Percentiles rank a stretch among this genome's conserved stretches.
Conservation (phyloP, 2,797 vertebrate species). For the Champsocephalus gunnari region DNA sequence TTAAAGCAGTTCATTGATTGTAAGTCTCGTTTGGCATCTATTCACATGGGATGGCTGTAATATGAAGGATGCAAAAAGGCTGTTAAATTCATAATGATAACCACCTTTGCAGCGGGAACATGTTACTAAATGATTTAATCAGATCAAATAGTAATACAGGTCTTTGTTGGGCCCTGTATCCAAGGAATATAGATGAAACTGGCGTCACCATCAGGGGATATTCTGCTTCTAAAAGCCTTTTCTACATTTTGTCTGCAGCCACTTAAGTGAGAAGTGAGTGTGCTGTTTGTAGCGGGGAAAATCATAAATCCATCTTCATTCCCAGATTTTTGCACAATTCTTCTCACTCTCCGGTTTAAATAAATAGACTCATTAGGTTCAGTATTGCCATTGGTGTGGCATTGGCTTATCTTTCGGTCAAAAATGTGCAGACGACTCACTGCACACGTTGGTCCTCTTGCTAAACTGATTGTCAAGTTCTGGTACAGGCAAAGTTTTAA, state of each 20-base stretch:
- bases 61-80: slow-evolving; percentile 39
- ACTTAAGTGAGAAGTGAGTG: slow-evolving; percentile 34
- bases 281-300: slow-evolving; percentile 34
- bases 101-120: slow-evolving; percentile 23
- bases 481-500: slow-evolving; percentile 74
- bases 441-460: slow-evolving; percentile 57
- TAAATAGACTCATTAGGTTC: slow-evolving; percentile 57
- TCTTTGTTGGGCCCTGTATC: slow-evolving; percentile 42
- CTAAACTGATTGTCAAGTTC: slow-evolving; percentile 82
- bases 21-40: slow-evolving; percentile 47
- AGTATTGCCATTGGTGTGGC: slow-evolving; percentile 72
- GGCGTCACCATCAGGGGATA: slow-evolving; percentile 39
- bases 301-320: slow-evolving; percentile 43
- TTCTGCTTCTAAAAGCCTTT: slow-evolving; percentile 65
- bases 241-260: slow-evolving; percentile 53
- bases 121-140: slow-evolving; percentile 31
- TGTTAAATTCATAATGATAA: slow-evolving; percentile 40
- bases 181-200: slow-evolving; percentile 44
- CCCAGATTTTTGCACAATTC: slow-evolving; percentile 35
- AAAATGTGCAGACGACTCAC: slow-evolving; percentile 39
- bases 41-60: slow-evolving; percentile 46
- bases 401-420: slow-evolving; percentile 71
- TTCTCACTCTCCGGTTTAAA: slow-evolving; percentile 46
- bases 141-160: slow-evolving; percentile 35
- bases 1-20: slow-evolving; percentile 52